Evolutionary conservation across 2,113 vertebrate genomes (phyloP).

Genomic region (Scartelaos histophorus): DNA sequence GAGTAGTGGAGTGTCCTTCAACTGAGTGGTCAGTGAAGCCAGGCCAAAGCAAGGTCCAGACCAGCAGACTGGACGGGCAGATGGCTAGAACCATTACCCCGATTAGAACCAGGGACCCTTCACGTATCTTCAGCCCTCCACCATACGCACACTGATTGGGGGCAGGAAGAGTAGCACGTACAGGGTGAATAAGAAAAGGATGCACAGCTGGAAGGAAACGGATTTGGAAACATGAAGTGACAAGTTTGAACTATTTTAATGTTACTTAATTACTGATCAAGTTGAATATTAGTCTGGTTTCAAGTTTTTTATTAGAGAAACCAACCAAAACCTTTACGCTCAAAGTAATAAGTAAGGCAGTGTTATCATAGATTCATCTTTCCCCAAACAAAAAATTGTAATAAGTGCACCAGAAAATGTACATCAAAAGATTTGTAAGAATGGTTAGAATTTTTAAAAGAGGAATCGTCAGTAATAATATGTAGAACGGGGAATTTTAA

Average conservation of each 20-base stretch:
- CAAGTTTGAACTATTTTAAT: background rate
- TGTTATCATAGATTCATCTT: too few relatives aligned
- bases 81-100: conserved; percentile 62
- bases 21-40: conserved; percentile 58
- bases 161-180: conserved; percentile 13
- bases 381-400: too few relatives aligned
- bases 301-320: too few relatives aligned
- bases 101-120: conserved; percentile 52
- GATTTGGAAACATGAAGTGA: background rate
- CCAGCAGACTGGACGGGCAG: conserved; percentile 48
- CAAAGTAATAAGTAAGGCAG: too few relatives aligned
- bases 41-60: conserved; percentile 32
- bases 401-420: background rate
- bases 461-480: too few relatives aligned
- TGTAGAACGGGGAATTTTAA: background rate
- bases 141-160: conserved; percentile 30
- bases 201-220: background rate
- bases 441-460: too few relatives aligned
- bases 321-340: too few relatives aligned
- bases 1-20: conserved; percentile 65
- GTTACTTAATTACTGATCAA: background rate
- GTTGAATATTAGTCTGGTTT: background rate
- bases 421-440: too few relatives aligned
- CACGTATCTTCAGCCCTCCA: conserved; percentile 40
- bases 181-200: background rate